Conservation (phyloP, 2,888 invertebrate species). For the Tenodera sinensis region DNA sequence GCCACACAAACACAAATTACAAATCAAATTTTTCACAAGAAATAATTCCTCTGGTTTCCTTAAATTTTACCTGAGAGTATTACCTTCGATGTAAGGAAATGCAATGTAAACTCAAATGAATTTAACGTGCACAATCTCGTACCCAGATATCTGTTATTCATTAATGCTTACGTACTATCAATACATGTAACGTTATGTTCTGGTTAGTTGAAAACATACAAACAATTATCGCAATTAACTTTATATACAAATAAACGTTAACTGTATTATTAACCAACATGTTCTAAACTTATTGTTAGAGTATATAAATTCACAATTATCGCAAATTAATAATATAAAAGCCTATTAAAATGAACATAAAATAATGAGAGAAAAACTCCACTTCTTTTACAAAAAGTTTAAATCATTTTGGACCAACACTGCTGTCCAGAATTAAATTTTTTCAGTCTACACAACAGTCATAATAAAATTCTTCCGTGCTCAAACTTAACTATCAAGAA, state of each 20-base stretch:
- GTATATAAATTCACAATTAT: background rate
- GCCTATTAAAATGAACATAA: background rate
- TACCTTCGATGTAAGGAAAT: too few relatives aligned
- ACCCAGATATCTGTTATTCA: background rate
- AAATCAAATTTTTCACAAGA: too few relatives aligned
- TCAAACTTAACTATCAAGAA: background rate
- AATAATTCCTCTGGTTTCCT: too few relatives aligned
- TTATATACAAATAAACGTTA: background rate
- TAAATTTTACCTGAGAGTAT: too few relatives aligned
- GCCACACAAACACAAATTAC: too few relatives aligned
- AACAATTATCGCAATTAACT: background rate
- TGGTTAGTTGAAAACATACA: background rate
- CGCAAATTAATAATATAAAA: background rate
- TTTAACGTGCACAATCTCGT: too few relatives aligned
- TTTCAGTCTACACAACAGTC: background rate
- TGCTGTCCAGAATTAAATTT: background rate
- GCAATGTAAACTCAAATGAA: too few relatives aligned
- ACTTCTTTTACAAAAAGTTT: background rate
- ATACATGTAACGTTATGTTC: background rate
- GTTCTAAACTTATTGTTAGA: background rate
- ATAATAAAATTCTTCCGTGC: background rate
- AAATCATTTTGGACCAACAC: background rate
- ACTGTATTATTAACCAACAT: background rate
- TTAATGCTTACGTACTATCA: background rate
- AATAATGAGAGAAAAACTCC: background rate